phyloP scores from a whole-genome alignment of 2,797 vertebrate genomes.

The Petrocephalus sullivani region DNA sequence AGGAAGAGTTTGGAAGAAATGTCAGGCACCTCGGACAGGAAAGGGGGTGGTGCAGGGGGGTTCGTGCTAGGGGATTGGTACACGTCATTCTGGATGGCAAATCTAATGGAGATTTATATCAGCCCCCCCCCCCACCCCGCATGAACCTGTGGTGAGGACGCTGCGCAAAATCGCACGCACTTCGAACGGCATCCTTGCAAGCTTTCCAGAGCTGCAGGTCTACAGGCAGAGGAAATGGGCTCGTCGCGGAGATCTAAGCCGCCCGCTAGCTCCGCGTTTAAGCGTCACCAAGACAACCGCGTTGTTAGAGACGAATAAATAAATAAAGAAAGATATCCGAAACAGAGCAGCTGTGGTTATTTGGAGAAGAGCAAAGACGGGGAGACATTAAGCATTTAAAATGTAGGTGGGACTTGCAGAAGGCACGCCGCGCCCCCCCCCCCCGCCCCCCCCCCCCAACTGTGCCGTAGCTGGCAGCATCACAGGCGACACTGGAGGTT shows the following conservation, averaged over 20 bases:
- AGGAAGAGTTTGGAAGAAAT: not conserved
- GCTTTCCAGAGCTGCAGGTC: not conserved
- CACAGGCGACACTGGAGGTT: not conserved
- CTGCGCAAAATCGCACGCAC: not conserved
- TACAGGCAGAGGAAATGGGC: not conserved
- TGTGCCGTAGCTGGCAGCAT: not conserved
- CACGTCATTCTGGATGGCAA: not conserved
- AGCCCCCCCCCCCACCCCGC: not conserved
- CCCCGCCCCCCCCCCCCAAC: not conserved
- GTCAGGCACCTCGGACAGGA: not conserved
- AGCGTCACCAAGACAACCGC: not conserved
- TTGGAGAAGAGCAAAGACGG: not conserved
- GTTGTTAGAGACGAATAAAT: not conserved
- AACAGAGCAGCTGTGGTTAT: not conserved
- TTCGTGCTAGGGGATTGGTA: not conserved
- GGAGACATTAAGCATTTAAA: not conserved
- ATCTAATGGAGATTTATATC: constrained; percentile 9
- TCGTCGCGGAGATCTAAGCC: not conserved
- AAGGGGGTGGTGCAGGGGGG: not conserved
- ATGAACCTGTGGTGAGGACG: not conserved
- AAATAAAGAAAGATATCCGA: not conserved
- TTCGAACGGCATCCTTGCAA: not conserved
- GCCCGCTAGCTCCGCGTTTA: not conserved
- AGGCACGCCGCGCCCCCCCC: not conserved
- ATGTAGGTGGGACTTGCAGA: not conserved